phyloP scores from a whole-genome alignment of 1,140 invertebrate genomes.

The Aphelinus certus region DNA sequence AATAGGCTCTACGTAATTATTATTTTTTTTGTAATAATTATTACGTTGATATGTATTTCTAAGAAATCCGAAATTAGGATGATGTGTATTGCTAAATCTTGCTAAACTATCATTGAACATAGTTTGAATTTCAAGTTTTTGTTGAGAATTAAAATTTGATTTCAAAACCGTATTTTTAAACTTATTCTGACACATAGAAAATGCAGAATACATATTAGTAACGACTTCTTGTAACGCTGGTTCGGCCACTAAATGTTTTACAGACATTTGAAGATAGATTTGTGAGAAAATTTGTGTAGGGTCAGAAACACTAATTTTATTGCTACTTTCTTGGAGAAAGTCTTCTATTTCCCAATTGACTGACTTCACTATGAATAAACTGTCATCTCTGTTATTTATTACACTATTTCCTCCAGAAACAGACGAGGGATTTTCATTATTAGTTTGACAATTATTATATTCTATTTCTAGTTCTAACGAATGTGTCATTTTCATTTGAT shows the following conservation, averaged over 20 bases:
- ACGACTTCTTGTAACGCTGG: neutral
- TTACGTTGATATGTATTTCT: neutral
- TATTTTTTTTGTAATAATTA: neutral
- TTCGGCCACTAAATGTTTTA: slow-evolving; percentile 6
- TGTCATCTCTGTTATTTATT: neutral
- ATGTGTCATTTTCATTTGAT: neutral
- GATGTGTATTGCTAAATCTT: neutral
- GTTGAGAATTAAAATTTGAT: neutral
- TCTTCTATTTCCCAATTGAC: neutral
- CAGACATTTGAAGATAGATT: slow-evolving; percentile 1
- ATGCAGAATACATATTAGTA: slow-evolving; percentile 2
- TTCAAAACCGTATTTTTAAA: neutral
- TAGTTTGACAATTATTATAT: neutral
- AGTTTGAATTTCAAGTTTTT: neutral
- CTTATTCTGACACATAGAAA: neutral
- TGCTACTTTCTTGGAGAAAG: neutral
- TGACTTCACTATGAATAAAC: slow-evolving; percentile 3
- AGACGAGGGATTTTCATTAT: neutral
- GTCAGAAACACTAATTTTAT: neutral
- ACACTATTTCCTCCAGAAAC: neutral
- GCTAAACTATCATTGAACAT: slow-evolving; percentile 7
- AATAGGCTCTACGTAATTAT: neutral
- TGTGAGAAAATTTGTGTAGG: neutral
- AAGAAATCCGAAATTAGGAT: neutral
- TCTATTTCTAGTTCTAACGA: neutral